Evolutionary conservation across 2,113 vertebrate genomes (phyloP), one percentile per base, ranked within the genome.

Genomic region (Athene cunicularia): DNA sequence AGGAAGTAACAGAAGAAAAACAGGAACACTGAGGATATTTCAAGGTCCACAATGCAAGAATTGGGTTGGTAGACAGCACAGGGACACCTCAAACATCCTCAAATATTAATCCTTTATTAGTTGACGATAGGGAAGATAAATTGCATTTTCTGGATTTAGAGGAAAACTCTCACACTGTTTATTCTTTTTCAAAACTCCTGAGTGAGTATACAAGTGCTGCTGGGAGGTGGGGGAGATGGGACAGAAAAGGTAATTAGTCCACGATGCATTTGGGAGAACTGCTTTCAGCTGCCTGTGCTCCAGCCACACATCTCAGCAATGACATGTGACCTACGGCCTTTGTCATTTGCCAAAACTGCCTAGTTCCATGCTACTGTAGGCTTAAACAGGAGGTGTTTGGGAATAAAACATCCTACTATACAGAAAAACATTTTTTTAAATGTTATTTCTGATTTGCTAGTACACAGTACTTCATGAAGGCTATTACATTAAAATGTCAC

Each of bases 61-160:
- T 0, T 28, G 2, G 8, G 9, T 4, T 58, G 16, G 56, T 37
- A 58, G 58, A 56, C 11, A 75, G 58, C 14, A 47, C 0, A 0
- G 39, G 20, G 33, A 37, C 2, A 2, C n/a, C 49, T 82, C 53
- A 85, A 60, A 37, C 14, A 76, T 22, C 26, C 21, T 75, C 35
- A 82, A 52, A n/a, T 39, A 60, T 24, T 26, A 26, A 85, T 18
- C 12, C 11, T 62, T 73, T 76, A 67, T 37, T 64, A 37, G 39
- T 35, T 93, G 55, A 52, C 30, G 21, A 75, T 3, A 52, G 6
- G 23, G 33, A 90, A 86, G 24, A 49, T 7, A 64, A 55, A 75
- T 30, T 2, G 7, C 14, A 43, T 58, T n/a, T 83, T 80, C 75
- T 77, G 50, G 17, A 47, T 66, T 86, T 66, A 76, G 33, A 84